Evolutionary conservation across 2,888 invertebrate species (phyloP).

Genomic region (Matsumyia berberina): DNA sequence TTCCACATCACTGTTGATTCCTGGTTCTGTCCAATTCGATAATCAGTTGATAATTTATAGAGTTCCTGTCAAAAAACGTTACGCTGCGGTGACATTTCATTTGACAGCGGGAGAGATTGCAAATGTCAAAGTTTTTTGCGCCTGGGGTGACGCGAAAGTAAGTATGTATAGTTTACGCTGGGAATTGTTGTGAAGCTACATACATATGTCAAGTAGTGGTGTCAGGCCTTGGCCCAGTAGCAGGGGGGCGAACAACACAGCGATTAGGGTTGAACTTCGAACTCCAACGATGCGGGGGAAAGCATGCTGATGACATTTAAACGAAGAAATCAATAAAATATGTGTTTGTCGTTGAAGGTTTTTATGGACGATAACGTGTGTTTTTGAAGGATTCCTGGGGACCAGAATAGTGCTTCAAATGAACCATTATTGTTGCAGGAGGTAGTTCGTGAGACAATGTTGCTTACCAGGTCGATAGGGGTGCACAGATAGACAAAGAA

Average conservation of each 20-base stretch:
- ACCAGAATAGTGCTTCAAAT: too few species aligned
- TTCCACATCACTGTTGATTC: conserved; percentile 9
- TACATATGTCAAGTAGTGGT: conserved; percentile 62
- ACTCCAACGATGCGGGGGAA: neutral
- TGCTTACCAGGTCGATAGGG: too few species aligned
- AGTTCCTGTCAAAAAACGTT: conserved; percentile 21
- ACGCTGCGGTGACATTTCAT: conserved; percentile 14
- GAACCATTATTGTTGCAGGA: too few species aligned
- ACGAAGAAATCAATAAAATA: neutral
- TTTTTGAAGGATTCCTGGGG: too few species aligned
- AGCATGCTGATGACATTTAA: neutral
- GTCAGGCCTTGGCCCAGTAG: conserved; percentile 66
- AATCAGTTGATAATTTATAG: conserved; percentile 36
- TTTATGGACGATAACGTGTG: too few species aligned
- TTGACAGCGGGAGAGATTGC: conserved; percentile 6
- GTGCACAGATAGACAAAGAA: too few species aligned
- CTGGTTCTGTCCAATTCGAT: conserved; percentile 30
- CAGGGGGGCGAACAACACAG: neutral
- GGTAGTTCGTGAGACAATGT: too few species aligned
- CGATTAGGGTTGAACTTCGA: conserved; percentile 19
- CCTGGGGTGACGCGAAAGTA: conserved; percentile 12
- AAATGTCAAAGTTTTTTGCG: conserved; percentile 9
- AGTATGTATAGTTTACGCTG: conserved; percentile 21
- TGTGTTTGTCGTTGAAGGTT: too few species aligned
- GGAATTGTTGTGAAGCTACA: conserved; percentile 16